Evolutionary conservation across 2,888 invertebrate species (phyloP), one percentile per base, ranked within the genome.

Genomic region (Agrochola lota): DNA sequence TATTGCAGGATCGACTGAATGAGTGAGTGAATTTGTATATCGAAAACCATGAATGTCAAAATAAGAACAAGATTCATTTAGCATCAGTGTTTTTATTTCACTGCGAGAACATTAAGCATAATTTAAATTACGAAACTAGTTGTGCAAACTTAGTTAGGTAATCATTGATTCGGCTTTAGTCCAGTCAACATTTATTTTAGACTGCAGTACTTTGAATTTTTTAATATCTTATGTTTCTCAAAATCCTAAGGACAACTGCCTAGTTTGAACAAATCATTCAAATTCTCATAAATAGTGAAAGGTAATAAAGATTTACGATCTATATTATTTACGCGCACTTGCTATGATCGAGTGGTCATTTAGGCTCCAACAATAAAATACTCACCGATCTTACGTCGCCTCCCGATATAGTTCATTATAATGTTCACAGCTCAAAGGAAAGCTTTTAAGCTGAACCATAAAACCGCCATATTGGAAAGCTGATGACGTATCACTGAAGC

Each of bases 401-500:
- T n/a, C 20, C 15, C 17, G 20, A 57, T 57, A 57, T 46, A 74
- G 46, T 49, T 60, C 35, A 49, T n/a, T 60, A 35, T 40, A 49
- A 71, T 35, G 12, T 73, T 73, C 8, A 17, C 0, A 40, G 30
- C 20, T 8, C 26, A 49, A n/a, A 43, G n/a, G 43, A 40, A 62
- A 52, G 30, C 52, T 52, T 75, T 52, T 62, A 30, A 52, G 30
- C 17, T 23, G 4, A 77, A 30, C 26, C 15, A 23, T 23, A 20
- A 40, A 60, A 11, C n/a, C 43, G 30, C 62, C 62, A 62, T 77
- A 30, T 43, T 75, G 77, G 30, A 77, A 62, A 30, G 15, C 9
- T 7, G 17, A n/a, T 62, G 15, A 75, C 49, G 23, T 74, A 7
- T 23, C 9, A 17, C 23, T 23, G 17, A 74, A 76, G 40, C 60